These are phyloP conservation scores for Parascotia fuliginaria DNA, from an alignment of 2,888 invertebrate genomes.

Conservation along the genomic window DNA sequence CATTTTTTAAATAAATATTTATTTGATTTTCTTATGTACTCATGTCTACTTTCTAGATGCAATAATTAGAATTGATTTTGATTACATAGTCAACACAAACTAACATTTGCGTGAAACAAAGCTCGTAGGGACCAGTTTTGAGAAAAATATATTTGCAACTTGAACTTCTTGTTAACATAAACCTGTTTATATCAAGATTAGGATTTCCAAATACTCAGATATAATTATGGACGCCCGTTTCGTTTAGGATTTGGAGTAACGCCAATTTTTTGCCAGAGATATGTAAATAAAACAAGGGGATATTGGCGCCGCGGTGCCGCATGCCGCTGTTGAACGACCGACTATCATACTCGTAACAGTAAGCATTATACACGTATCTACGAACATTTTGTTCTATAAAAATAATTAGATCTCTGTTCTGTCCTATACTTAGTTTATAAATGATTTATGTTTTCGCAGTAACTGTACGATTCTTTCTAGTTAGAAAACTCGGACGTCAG, in stretches of 20 bases:
- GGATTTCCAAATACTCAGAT: conserved; percentile 58
- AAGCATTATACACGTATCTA: conserved; percentile 46
- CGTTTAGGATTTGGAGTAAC: conserved; percentile 61
- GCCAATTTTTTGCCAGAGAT: conserved; percentile 75
- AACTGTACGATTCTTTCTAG: conserved; percentile 21
- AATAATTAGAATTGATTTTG: conserved; percentile 37
- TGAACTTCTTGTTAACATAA: conserved; percentile 52
- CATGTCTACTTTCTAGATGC: conserved; percentile 18
- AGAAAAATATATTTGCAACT: conserved; percentile 43
- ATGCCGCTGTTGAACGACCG: conserved; percentile 41
- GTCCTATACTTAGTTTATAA: conserved; percentile 28
- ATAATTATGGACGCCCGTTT: conserved; percentile 54
- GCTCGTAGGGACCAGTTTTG: conserved; percentile 38
- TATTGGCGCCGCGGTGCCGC: conserved; percentile 61
- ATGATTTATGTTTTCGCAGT: conserved; percentile 30
- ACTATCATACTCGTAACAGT: conserved; percentile 14
- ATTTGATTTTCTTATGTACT: background rate
- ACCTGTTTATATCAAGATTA: conserved; percentile 60
- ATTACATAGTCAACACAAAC: conserved; percentile 32
- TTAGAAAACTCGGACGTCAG: conserved; percentile 13
- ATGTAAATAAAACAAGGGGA: conserved; percentile 75
- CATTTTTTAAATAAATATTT: no score
- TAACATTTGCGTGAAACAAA: conserved; percentile 31
- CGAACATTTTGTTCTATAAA: conserved; percentile 47
- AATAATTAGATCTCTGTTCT: conserved; percentile 19